Percentiles rank a stretch among this genome's conserved stretches.
phyloP scores from a whole-genome alignment of 2,888 invertebrate genomes.

The Papilio gigon region DNA sequence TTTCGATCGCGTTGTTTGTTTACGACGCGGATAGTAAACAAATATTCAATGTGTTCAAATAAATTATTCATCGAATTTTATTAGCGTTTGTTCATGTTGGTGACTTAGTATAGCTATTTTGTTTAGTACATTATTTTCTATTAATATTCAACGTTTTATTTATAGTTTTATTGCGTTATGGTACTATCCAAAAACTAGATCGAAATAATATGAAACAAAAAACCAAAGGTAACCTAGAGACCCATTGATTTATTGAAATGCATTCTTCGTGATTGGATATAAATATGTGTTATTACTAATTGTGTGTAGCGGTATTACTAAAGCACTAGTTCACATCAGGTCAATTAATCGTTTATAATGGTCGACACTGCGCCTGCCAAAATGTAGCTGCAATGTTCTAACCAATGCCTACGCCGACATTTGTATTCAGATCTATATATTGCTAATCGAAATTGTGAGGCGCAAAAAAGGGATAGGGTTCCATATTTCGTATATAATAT shows the following conservation, averaged over 20 bases:
- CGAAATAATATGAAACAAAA: not conserved
- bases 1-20: slow-evolving; percentile 50
- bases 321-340: no score
- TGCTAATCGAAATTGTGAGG: not conserved
- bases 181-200: no score
- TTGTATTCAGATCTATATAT: not conserved
- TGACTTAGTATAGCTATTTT: slow-evolving; percentile 9
- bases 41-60: slow-evolving; percentile 49
- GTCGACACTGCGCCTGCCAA: not conserved
- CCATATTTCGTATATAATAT: no score
- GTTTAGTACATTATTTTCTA: slow-evolving; percentile 31
- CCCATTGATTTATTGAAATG: no score
- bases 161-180: no score
- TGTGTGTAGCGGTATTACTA: no score
- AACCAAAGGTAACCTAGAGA: not conserved
- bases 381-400: not conserved
- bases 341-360: no score
- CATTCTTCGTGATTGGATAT: no score
- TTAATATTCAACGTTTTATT: not conserved
- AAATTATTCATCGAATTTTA: slow-evolving; percentile 12
- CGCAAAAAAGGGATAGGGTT: no score
- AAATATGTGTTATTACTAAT: no score
- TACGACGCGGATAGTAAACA: slow-evolving; percentile 51
- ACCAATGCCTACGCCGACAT: not conserved
- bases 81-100: slow-evolving; percentile 27